phyloP scores from a whole-genome alignment of 2,113 vertebrate species.

The Pica pica region DNA sequence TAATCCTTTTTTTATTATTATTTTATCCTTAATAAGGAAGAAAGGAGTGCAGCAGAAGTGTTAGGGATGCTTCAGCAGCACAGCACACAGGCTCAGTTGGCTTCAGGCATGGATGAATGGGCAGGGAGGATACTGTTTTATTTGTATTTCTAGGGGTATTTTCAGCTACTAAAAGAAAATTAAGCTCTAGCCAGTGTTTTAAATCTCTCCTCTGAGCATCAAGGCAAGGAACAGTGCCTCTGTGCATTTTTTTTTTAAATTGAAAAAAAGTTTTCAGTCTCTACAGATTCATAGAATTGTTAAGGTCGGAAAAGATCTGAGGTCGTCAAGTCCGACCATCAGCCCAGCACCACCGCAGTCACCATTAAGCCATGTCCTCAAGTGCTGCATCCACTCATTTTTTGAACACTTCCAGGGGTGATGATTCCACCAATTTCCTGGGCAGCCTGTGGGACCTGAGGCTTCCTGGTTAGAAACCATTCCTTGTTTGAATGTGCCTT shows the following conservation, averaged over 20 bases:
- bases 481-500: not conserved
- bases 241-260: not conserved
- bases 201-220: not conserved
- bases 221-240: not conserved
- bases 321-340: not conserved
- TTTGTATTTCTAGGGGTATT: not conserved
- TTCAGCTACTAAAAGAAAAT: not conserved
- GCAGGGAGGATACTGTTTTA: not conserved
- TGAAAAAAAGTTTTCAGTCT: not conserved
- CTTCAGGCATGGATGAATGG: not conserved
- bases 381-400: not conserved
- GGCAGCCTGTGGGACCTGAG: not conserved
- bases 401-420: not conserved
- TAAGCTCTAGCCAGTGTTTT: not conserved
- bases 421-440: not conserved
- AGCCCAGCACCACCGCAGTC: fast-evolving
- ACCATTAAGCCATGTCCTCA: fast-evolving
- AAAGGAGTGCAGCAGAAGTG: not conserved
- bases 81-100: not conserved
- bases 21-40: not conserved
- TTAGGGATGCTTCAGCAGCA: not conserved
- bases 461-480: not conserved
- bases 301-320: not conserved
- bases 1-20: not conserved
- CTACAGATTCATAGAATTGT: fast-evolving